These are phyloP conservation scores for Syngnathoides biaculeatus DNA, from an alignment of 2,113 vertebrate genomes.

Conservation along the genomic window DNA sequence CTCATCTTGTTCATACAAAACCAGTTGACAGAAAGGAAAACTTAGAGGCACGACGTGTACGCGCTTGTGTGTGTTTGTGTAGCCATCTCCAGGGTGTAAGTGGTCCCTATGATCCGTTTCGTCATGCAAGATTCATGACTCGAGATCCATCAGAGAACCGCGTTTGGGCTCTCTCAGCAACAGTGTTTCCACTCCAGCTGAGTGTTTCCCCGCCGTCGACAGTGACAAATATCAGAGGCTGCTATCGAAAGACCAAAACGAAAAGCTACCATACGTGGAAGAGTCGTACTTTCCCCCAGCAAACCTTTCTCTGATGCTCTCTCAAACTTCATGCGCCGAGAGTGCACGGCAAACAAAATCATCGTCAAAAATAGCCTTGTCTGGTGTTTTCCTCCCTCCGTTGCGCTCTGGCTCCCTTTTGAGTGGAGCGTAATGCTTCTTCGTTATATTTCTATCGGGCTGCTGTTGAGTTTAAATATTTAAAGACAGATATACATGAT, in stretches of 20 bases:
- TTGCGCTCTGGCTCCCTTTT: conserved; percentile 30
- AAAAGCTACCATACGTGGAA: conserved; percentile 23
- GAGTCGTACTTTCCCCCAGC: conserved; percentile 46
- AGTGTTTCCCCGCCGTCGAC: conserved; percentile 31
- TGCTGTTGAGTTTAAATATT: conserved; percentile 75
- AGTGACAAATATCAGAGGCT: conserved; percentile 50
- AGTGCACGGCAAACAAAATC: conserved; percentile 52
- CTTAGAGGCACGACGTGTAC: not conserved
- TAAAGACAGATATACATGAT: conserved; percentile 72
- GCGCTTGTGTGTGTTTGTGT: conserved; percentile 15
- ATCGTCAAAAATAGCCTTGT: conserved; percentile 51
- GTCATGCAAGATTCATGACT: conserved; percentile 45
- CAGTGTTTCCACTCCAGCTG: conserved; percentile 45
- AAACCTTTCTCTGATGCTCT: conserved; percentile 53
- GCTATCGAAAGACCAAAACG: conserved; percentile 26
- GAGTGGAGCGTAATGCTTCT: conserved; percentile 55
- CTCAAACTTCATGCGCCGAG: conserved; percentile 36
- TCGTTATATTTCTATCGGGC: conserved; percentile 69
- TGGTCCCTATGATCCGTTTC: conserved; percentile 37
- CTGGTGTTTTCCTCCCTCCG: conserved; percentile 28
- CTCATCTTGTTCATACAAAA: conserved; percentile 19
- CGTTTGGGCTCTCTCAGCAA: conserved; percentile 38
- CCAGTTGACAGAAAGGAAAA: conserved; percentile 8
- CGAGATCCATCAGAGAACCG: conserved; percentile 31
- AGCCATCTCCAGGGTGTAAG: conserved; percentile 33